Evolutionary conservation across 2,113 vertebrate species (phyloP).

Genomic region (Vireo altiloquus): DNA sequence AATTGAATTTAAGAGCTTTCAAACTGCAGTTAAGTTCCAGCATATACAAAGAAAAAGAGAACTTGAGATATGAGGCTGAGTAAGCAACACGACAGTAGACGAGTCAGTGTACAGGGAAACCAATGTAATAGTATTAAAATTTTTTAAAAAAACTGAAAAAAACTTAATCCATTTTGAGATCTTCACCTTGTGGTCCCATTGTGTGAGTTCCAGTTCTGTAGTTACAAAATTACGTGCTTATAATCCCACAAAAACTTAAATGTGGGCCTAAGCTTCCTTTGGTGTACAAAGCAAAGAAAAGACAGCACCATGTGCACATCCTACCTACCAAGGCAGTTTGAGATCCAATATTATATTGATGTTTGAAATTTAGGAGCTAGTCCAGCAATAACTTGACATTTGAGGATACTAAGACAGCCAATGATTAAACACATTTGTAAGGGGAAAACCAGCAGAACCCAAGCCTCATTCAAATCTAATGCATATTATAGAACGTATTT

Average conservation of each 20-base stretch:
- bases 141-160: not conserved
- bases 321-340: not conserved
- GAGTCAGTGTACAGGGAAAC: fast-evolving
- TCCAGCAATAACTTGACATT: not conserved
- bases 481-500: not conserved
- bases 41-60: not conserved
- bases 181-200: not conserved
- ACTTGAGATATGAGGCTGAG: not conserved
- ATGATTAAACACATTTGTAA: not conserved
- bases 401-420: not conserved
- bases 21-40: not conserved
- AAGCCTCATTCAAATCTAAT: not conserved
- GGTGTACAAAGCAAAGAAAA: not conserved
- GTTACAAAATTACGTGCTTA: not conserved
- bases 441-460: not conserved
- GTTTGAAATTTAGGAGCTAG: not conserved
- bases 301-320: not conserved
- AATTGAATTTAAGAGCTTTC: not conserved
- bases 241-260: not conserved
- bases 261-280: not conserved
- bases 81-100: not conserved
- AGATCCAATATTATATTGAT: not conserved
- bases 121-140: not conserved
- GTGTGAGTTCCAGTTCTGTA: not conserved
- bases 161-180: not conserved